These are phyloP conservation scores for Pterobdella sp. DNA, from an alignment of 2,888 invertebrate genomes.

Conservation along the genomic window DNA sequence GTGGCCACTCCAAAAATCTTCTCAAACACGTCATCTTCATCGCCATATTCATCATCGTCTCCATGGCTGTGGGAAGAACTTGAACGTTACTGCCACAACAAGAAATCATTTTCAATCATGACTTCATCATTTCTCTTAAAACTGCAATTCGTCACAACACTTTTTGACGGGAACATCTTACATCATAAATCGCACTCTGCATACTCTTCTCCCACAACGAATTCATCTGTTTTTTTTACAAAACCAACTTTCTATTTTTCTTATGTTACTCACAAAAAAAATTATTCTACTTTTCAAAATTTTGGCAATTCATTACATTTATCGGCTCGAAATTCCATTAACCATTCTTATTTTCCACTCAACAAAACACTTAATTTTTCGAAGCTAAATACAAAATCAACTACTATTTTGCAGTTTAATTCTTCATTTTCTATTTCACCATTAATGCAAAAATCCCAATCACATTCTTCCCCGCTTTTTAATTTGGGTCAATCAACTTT, in stretches of 20 bases:
- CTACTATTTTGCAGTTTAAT: neutral
- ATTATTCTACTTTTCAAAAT: neutral
- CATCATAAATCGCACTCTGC: slow-evolving; percentile 2
- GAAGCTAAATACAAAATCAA: no score
- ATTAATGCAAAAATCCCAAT: neutral
- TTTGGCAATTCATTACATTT: neutral
- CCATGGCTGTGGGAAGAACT: neutral
- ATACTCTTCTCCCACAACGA: neutral
- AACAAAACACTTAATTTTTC: neutral
- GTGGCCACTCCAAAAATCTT: neutral
- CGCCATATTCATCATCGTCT: neutral
- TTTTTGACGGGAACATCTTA: neutral
- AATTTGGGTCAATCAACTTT: no score
- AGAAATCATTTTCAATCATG: slow-evolving; percentile 8
- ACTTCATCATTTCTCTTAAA: neutral
- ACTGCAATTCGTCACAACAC: slow-evolving; percentile 7
- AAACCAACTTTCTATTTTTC: neutral
- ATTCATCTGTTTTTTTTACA: neutral
- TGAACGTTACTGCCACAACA: slow-evolving; percentile 1
- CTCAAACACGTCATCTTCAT: neutral
- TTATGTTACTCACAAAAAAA: neutral
- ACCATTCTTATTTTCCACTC: neutral
- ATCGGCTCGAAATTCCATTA: no score
- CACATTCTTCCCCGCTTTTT: no score
- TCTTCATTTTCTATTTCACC: neutral